These are phyloP conservation scores for Parambassis ranga DNA, from an alignment of 2,797 vertebrate species.

Conservation along the genomic window DNA sequence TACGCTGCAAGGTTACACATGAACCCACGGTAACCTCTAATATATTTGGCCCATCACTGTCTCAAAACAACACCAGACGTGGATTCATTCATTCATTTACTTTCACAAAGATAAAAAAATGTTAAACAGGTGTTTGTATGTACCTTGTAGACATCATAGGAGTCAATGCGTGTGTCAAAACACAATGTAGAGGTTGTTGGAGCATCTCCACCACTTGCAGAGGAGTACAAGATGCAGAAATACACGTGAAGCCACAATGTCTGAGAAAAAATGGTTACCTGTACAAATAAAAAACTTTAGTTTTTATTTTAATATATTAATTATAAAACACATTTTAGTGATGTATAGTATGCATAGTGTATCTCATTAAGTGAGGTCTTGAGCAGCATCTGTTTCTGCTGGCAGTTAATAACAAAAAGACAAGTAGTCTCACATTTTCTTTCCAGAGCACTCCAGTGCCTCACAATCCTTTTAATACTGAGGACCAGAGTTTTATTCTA, in stretches of 20 bases:
- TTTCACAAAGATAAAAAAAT: too few species aligned
- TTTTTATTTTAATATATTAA: too few species aligned
- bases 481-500: neutral
- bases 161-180: slow-evolving; percentile 90
- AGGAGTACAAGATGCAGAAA: slow-evolving; percentile 88
- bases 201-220: slow-evolving; percentile 91
- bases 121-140: neutral
- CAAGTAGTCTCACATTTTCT: neutral
- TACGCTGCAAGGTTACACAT: too few species aligned
- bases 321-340: too few species aligned
- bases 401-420: neutral
- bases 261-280: slow-evolving; percentile 93
- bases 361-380: too few species aligned
- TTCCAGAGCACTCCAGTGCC: slow-evolving; percentile 16
- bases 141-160: slow-evolving; percentile 90
- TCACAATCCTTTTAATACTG: slow-evolving; percentile 7
- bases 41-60: too few species aligned
- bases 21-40: too few species aligned
- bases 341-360: too few species aligned
- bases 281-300: too few species aligned
- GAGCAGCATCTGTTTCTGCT: neutral
- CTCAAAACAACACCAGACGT: too few species aligned
- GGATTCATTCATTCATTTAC: too few species aligned
- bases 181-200: slow-evolving; percentile 88
- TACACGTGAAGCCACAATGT: slow-evolving; percentile 89